Base-by-base conservation (phyloP, 2,113 vertebrate genomes). In the Gallinago jamesoni region DNA sequence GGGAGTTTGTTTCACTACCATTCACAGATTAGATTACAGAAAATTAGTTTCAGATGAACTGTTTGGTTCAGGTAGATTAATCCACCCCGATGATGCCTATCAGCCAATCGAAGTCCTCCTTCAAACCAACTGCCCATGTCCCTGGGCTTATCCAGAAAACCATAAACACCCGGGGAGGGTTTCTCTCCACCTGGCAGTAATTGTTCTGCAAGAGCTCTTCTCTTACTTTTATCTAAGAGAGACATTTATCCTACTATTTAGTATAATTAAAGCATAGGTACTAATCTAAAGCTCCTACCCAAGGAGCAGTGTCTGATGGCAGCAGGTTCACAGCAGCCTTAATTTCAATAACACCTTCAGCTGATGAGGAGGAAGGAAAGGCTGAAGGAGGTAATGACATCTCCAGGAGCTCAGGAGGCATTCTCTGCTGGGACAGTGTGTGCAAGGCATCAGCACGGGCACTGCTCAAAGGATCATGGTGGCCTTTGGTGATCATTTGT, bases 31-130 rank as follows among this genome's bases (percentile, higher is more conserved):
- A 80, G 64, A 57, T 57, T 20, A 80, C 6, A 37, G 87, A 63
- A 92, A 92, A 90, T 35, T 35, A 79, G 66, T 56, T 82, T 88
- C 62, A 52, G 87, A 67, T 41, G 18, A 87, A 59, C 41, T 15
- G 17, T 59, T 87, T 30, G 56, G 59, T 70, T 82, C 62, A 47
- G 85, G 59, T 37, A 64, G 91, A 59, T 95, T 53, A 69, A 95
- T 77, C 76, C 62, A 43, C n/a, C 20, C 60, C 10, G 50, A 56
- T 17, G 56, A 30, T 33, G 67, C 69, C 67, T 13, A 78, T n/a
- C 79, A 56, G 55, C 60, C 86, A 70, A 24, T 10, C 33, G 4
- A 82, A 30, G 41, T 39, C 48, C 25, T 31, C 7, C 62, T 57
- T 48, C 87, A 57, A 74, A 76, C 20, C 67, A 41, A 43, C 31